Conservation (phyloP, 1,140 invertebrate genomes). For the Pseudomyrmex flavicornis region DNA sequence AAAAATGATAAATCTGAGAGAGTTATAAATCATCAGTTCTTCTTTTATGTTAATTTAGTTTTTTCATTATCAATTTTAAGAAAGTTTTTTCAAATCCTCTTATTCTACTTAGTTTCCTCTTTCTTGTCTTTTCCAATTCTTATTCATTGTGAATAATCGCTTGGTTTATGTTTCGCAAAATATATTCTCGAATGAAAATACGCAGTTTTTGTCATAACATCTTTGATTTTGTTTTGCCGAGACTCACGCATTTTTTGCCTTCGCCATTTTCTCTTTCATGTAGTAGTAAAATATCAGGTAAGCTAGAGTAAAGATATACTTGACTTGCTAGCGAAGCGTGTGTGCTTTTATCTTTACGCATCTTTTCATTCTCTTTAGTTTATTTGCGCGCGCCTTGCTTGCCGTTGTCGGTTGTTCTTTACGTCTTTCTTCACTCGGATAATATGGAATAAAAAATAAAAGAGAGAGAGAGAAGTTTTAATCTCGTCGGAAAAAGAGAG, state of each 20-base stretch:
- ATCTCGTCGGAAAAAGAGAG: neutral
- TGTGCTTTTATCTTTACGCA: conserved; percentile 25
- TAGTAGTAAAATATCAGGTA: conserved; percentile 16
- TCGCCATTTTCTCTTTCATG: conserved; percentile 2
- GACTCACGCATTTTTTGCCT: conserved; percentile 4
- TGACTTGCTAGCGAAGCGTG: conserved; percentile 6
- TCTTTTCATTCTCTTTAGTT: conserved; percentile 4
- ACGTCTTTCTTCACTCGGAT: neutral
- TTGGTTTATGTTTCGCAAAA: conserved; percentile 41
- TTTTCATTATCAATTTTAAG: neutral
- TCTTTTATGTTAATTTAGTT: neutral
- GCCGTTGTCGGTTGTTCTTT: conserved; percentile 26
- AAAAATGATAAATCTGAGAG: neutral
- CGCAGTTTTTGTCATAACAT: conserved; percentile 8
- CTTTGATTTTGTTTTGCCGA: conserved; percentile 2
- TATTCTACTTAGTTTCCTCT: neutral
- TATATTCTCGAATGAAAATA: neutral
- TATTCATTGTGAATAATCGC: neutral
- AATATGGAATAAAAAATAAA: neutral
- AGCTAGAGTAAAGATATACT: conserved; percentile 35
- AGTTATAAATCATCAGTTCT: neutral
- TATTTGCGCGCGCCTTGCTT: conserved; percentile 6
- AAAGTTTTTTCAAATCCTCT: conserved; percentile 1
- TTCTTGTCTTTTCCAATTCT: neutral
- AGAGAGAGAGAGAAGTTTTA: conserved; percentile 15